Evolutionary conservation across 2,888 invertebrate genomes (phyloP).

Genomic region (Agrochola circellaris): DNA sequence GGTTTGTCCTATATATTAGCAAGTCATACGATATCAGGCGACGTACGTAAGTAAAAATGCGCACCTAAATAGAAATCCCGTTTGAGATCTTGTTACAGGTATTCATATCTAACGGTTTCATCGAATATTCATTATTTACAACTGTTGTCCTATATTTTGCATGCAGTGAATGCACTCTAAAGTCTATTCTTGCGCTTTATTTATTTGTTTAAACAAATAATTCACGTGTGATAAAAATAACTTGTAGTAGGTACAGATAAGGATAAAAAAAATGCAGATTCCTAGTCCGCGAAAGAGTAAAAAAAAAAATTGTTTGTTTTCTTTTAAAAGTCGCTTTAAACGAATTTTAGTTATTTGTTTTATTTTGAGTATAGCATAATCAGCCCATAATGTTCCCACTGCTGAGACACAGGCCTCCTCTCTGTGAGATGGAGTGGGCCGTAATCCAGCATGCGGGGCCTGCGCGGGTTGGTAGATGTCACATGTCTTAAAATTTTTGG

Average conservation of each 20-base stretch:
- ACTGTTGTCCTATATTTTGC: slow-evolving; percentile 42
- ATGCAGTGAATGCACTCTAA: slow-evolving; percentile 8
- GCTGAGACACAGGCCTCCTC: background rate
- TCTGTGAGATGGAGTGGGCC: background rate
- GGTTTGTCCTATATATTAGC: slow-evolving; percentile 49
- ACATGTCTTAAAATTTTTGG: background rate
- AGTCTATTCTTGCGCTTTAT: slow-evolving; percentile 2
- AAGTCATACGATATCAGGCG: slow-evolving; percentile 38
- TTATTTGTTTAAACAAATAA: background rate
- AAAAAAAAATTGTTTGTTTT: too few species aligned
- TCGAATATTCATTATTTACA: slow-evolving; percentile 43
- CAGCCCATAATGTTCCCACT: background rate
- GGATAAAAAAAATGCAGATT: background rate
- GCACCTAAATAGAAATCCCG: slow-evolving; percentile 36
- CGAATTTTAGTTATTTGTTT: background rate
- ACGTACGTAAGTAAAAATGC: slow-evolving; percentile 29
- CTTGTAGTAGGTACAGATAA: background rate
- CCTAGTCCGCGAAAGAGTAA: background rate
- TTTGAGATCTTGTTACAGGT: slow-evolving; percentile 41
- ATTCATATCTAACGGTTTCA: slow-evolving; percentile 57
- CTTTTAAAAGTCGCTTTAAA: too few species aligned
- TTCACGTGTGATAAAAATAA: background rate
- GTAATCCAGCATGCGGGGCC: background rate
- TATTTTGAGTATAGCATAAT: background rate
- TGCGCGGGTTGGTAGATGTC: background rate